Evolutionary conservation across 2,888 invertebrate genomes (phyloP).

Genomic region (Acronicta leporina): DNA sequence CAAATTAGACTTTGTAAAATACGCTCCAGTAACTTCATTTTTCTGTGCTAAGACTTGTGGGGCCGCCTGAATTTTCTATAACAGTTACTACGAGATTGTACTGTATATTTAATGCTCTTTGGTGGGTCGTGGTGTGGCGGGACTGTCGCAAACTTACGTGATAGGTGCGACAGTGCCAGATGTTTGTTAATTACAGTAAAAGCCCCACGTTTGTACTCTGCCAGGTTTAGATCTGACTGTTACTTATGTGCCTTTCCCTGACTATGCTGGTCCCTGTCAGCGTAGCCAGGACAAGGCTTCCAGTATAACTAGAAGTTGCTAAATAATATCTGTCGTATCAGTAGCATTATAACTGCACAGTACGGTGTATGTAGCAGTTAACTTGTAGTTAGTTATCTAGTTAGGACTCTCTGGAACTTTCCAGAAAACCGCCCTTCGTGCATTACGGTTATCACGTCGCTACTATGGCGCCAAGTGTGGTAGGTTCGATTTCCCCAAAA

Average conservation of each 20-base stretch:
- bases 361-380: too few relatives aligned
- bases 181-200: conserved; percentile 21
- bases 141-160: neutral
- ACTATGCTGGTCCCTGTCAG: neutral
- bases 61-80: conserved; percentile 9
- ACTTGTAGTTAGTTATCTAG: too few relatives aligned
- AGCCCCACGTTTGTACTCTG: conserved; percentile 12
- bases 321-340: too few relatives aligned
- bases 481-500: too few relatives aligned
- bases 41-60: conserved; percentile 15
- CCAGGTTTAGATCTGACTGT: neutral
- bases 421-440: too few relatives aligned
- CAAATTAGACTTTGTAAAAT: conserved; percentile 48
- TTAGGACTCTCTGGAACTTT: too few relatives aligned
- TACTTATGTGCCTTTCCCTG: neutral
- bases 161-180: neutral
- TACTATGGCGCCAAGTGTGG: too few relatives aligned
- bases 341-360: too few relatives aligned
- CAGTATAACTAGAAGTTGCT: too few relatives aligned
- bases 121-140: neutral
- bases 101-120: conserved; percentile 21
- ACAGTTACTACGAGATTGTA: conserved; percentile 4
- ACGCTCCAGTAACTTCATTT: conserved; percentile 30
- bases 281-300: too few relatives aligned
- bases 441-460: too few relatives aligned